Conservation (phyloP, 2,113 vertebrate species). For the Hippocampus abdominalis region DNA sequence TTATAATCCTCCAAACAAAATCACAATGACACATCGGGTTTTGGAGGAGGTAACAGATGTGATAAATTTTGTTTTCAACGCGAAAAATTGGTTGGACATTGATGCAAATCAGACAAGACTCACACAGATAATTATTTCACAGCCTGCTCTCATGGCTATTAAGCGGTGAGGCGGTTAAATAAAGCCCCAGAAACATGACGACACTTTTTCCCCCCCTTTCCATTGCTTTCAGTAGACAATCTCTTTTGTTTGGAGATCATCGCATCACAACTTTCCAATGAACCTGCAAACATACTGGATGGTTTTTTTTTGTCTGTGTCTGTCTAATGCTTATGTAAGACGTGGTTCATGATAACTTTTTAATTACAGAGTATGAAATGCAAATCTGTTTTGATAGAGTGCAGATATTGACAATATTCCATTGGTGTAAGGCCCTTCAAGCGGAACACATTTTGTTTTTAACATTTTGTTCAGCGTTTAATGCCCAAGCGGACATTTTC, state of each 20-base stretch:
- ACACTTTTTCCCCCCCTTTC: neutral
- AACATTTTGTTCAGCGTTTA: slow-evolving; percentile 37
- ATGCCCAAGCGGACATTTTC: slow-evolving; percentile 51
- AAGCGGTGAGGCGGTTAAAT: slow-evolving; percentile 22
- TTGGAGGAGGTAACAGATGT: neutral
- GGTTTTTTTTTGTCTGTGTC: slow-evolving; percentile 16
- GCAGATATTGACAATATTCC: slow-evolving; percentile 50
- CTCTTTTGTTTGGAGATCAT: slow-evolving; percentile 40
- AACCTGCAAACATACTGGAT: slow-evolving; percentile 45
- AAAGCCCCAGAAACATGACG: slow-evolving; percentile 38
- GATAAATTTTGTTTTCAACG: neutral
- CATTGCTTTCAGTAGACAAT: slow-evolving; percentile 16
- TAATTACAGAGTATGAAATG: slow-evolving; percentile 40
- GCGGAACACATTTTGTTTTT: slow-evolving; percentile 42
- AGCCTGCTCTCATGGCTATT: slow-evolving; percentile 26
- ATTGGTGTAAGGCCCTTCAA: slow-evolving; percentile 46
- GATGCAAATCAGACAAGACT: slow-evolving; percentile 47
- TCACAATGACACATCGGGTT: neutral
- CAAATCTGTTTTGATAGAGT: slow-evolving; percentile 45
- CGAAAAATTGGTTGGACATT: slow-evolving; percentile 19
- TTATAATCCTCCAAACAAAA: neutral
- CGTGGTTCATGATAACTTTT: slow-evolving; percentile 54
- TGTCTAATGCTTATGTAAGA: slow-evolving; percentile 42
- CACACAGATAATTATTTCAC: slow-evolving; percentile 43
- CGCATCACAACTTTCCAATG: slow-evolving; percentile 22